Conservation (phyloP, 2,888 invertebrate species). For the Polyommatus iphigenia region DNA sequence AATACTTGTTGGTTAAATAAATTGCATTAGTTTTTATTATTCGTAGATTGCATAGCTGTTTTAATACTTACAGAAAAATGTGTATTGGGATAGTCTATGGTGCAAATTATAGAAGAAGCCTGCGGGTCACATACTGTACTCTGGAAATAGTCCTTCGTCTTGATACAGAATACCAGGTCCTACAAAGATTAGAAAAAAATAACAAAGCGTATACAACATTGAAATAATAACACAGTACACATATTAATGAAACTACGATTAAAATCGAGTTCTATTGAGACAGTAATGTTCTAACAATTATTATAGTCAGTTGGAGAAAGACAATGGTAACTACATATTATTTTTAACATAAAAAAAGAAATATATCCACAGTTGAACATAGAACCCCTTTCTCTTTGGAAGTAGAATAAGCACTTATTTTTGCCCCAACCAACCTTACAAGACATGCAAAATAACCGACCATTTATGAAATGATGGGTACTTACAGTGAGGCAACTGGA, state of each 20-base stretch:
- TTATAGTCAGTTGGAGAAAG: not conserved
- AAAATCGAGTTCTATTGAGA: not conserved
- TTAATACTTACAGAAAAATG: slow-evolving; percentile 34
- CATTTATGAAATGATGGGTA: not conserved
- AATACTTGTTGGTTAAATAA: too few relatives aligned
- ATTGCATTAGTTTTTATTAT: too few relatives aligned
- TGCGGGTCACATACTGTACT: not conserved
- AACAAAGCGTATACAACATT: not conserved
- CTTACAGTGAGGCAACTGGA: not conserved
- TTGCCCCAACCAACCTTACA: not conserved
- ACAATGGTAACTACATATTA: not conserved
- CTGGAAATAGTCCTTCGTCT: slow-evolving; percentile 21
- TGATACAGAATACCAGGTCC: slow-evolving; percentile 10
- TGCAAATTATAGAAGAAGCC: slow-evolving; percentile 1
- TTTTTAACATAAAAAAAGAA: not conserved
- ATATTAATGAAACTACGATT: not conserved
- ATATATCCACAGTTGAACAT: too few relatives aligned
- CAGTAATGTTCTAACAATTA: too few relatives aligned
- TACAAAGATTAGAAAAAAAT: slow-evolving; percentile 16
- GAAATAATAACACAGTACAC: not conserved
- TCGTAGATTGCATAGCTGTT: not conserved
- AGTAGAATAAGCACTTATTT: not conserved
- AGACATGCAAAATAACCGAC: not conserved
- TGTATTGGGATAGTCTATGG: slow-evolving; percentile 26
- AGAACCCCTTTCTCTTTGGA: too few relatives aligned